Evolutionary conservation across 2,113 vertebrate species (phyloP).

Genomic region (Ursus arctos): DNA sequence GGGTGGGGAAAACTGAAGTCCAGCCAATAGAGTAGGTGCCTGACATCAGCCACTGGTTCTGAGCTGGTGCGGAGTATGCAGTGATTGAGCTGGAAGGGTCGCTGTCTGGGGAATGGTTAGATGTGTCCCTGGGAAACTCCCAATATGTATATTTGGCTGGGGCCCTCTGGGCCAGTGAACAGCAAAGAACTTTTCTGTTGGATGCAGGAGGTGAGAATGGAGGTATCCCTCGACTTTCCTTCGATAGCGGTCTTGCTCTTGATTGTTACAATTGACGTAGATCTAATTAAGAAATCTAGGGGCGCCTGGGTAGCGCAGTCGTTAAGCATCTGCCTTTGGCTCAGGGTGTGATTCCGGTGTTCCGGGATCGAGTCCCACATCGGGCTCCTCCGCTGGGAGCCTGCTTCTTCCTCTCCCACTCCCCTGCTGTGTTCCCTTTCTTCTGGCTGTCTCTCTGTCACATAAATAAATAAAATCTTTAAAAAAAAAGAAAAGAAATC

Average conservation of each 20-base stretch:
- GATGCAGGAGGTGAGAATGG: neutral
- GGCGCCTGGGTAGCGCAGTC: too few species aligned
- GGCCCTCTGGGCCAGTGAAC: neutral
- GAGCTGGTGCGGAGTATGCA: neutral
- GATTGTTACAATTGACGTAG: conserved; percentile 1
- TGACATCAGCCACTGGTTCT: neutral
- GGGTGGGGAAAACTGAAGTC: neutral
- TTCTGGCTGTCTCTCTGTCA: too few species aligned
- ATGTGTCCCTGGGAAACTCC: neutral
- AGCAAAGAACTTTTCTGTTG: conserved; percentile 22
- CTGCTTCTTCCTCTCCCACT: too few species aligned
- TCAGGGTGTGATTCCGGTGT: too few species aligned
- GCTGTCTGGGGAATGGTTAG: neutral
- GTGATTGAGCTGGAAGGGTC: neutral
- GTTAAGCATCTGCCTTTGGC: too few species aligned
- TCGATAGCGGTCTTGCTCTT: neutral
- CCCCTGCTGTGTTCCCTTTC: too few species aligned
- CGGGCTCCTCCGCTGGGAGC: too few species aligned
- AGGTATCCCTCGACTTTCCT: neutral
- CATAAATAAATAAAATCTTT: too few species aligned
- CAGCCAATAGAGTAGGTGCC: neutral
- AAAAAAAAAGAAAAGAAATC: conserved; percentile 5
- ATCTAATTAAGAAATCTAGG: neutral
- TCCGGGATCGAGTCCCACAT: too few species aligned
- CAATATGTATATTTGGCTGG: neutral